Base-by-base conservation (phyloP, 2,113 vertebrate genomes). In the Percopsis transmontana region DNA sequence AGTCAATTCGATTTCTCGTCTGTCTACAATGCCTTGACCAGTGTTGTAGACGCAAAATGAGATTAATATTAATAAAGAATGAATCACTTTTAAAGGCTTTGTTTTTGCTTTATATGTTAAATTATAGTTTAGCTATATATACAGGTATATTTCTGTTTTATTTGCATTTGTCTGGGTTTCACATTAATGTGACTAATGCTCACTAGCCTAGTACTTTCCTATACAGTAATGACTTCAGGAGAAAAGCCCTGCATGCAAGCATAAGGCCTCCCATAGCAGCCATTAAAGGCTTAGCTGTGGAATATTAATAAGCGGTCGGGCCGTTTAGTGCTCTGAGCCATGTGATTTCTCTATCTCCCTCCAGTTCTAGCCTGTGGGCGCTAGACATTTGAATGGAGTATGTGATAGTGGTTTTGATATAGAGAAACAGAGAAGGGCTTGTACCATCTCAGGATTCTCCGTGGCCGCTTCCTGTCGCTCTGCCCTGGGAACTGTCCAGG, bases 401-500 rank as follows among this genome's bases (percentile, higher is more conserved):
- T 84, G 77, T 86, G 80, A 89, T 82, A 67, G 77, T 73, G 74
- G 83, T 75, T 86, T 86, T 84, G 81, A 82, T 81, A 53, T 58
- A 67, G 79, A 74, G 67, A 66, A 81, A 92, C 91, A 93, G 90
- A 90, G 77, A 68, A 78, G 72, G 64, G 72, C 77, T 89, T 91
- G 90, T 92, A 85, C 80, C 77, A 61, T 76, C 58, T 69, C 74
- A 53, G 81, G 85, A 83, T 88, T 85, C 70, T 54, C 0, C 18
- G n/a, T n/a, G 60, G 65, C 82, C 74, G 87, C 89, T 92, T 91
- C 91, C 92, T 90, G 88, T 89, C 79, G 70, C 85, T 70, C 58
- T 39, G 66, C 72, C 58, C 81, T 88, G 87, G 86, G 85, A 89
- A 72, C 14, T 44, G 58, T 59, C 86, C 87, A 88, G 82, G 67